phyloP scores from a whole-genome alignment of 2,888 invertebrate species.

The Psylliodes chrysocephalus region DNA sequence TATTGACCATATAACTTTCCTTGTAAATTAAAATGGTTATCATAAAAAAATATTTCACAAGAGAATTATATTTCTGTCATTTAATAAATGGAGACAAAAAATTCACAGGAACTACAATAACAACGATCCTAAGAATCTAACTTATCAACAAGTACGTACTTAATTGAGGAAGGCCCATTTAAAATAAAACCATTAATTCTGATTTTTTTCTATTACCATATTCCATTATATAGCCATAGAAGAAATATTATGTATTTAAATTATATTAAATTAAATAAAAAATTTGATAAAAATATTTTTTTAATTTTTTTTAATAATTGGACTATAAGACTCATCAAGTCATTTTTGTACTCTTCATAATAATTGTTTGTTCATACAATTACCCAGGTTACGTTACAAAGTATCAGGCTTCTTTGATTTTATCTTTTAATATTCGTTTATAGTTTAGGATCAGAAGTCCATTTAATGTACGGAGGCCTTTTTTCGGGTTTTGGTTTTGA shows the following conservation, averaged over 20 bases:
- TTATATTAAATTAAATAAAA: constrained; percentile 3
- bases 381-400: too few relatives aligned
- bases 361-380: constrained; percentile 2
- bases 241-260: neutral
- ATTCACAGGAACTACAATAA: constrained; percentile 22
- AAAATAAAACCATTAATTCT: constrained; percentile 12
- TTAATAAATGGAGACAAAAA: constrained; percentile 23
- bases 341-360: constrained; percentile 20
- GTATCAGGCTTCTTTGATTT: too few relatives aligned
- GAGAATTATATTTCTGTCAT: too few relatives aligned
- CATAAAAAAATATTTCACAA: too few relatives aligned
- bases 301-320: too few relatives aligned
- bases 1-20: too few relatives aligned
- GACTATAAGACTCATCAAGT: constrained; percentile 12
- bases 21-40: too few relatives aligned
- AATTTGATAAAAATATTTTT: constrained; percentile 17
- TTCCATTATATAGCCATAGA: neutral
- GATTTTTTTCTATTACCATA: neutral
- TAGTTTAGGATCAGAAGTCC: too few relatives aligned
- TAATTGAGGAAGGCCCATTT: constrained; percentile 14
- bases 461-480: too few relatives aligned
- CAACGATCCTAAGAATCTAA: constrained; percentile 21
- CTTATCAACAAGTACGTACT: constrained; percentile 24
- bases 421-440: too few relatives aligned
- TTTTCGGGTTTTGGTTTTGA: too few relatives aligned